Conservation (phyloP, 2,797 vertebrate species). For the Hemitrygon akajei region DNA sequence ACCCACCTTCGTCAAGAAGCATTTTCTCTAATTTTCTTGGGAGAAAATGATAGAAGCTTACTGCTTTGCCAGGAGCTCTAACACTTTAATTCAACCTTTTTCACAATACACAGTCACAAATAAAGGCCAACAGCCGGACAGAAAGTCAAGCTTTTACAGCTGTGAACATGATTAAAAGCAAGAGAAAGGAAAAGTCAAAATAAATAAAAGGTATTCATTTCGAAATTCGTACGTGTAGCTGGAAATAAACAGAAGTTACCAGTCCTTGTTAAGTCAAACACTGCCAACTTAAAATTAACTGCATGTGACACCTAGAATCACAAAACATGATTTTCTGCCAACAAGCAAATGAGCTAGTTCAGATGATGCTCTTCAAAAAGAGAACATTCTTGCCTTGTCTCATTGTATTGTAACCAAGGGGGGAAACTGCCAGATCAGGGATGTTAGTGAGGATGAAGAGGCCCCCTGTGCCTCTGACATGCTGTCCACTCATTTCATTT, state of each 20-base stretch:
- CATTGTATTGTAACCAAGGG: conserved; percentile 61
- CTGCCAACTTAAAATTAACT: conserved; percentile 58
- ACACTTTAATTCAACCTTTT: conserved; percentile 27
- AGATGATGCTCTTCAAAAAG: conserved; percentile 65
- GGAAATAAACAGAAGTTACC: conserved; percentile 40
- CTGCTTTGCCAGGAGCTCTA: conserved; percentile 33
- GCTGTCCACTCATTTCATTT: conserved; percentile 68
- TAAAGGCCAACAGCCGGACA: conserved; percentile 15
- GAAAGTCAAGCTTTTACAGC: neutral
- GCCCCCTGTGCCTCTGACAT: conserved; percentile 63
- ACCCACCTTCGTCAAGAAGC: neutral
- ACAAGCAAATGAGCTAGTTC: conserved; percentile 52
- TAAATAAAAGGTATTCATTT: conserved; percentile 23
- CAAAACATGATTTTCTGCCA: conserved; percentile 62
- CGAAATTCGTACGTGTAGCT: conserved; percentile 57
- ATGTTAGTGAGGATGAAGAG: conserved; percentile 54
- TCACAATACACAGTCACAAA: neutral
- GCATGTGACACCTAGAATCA: conserved; percentile 59
- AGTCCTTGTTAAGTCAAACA: conserved; percentile 54
- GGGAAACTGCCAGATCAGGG: conserved; percentile 62
- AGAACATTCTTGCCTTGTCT: conserved; percentile 69
- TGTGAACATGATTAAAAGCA: conserved; percentile 18
- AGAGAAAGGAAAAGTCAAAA: conserved; percentile 20
- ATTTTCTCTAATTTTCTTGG: neutral
- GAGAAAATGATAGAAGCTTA: neutral